Evolutionary conservation across 2,113 vertebrate genomes (phyloP).

Genomic region (Neoarius graeffei): DNA sequence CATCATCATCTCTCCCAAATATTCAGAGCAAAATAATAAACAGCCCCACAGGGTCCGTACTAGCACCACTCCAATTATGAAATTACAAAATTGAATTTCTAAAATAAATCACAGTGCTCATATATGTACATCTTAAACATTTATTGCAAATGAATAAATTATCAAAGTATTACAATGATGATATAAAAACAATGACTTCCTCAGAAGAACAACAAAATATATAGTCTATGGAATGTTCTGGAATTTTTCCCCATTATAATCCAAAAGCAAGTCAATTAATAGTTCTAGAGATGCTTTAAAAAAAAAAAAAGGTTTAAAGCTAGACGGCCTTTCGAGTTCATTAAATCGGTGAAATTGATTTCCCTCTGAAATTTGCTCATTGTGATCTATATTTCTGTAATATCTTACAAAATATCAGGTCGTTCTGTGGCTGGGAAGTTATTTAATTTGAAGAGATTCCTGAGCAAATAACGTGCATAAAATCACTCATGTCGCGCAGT

Average conservation of each 20-base stretch:
- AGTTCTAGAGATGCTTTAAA: neutral
- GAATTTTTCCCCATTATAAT: neutral
- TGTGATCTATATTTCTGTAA: no score
- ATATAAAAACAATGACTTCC: neutral
- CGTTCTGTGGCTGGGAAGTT: no score
- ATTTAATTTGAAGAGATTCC: no score
- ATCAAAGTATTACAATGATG: neutral
- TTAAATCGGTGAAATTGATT: no score
- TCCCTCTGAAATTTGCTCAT: no score
- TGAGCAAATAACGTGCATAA: no score
- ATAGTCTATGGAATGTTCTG: slow-evolving; percentile 29
- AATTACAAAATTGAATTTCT: neutral
- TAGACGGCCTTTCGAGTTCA: no score
- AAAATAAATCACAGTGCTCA: neutral
- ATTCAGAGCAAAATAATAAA: neutral
- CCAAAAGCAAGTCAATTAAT: neutral
- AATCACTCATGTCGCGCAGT: no score
- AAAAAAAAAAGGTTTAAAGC: neutral
- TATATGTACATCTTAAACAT: neutral
- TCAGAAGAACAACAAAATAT: neutral
- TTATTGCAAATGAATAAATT: slow-evolving; percentile 15
- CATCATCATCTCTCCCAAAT: neutral
- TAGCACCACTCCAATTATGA: neutral
- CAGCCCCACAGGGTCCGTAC: neutral
- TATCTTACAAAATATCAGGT: no score